Percentiles rank a stretch among this genome's conserved stretches.
Conservation (phyloP, 1,140 invertebrate species). For the Neodiprion fabricii region DNA sequence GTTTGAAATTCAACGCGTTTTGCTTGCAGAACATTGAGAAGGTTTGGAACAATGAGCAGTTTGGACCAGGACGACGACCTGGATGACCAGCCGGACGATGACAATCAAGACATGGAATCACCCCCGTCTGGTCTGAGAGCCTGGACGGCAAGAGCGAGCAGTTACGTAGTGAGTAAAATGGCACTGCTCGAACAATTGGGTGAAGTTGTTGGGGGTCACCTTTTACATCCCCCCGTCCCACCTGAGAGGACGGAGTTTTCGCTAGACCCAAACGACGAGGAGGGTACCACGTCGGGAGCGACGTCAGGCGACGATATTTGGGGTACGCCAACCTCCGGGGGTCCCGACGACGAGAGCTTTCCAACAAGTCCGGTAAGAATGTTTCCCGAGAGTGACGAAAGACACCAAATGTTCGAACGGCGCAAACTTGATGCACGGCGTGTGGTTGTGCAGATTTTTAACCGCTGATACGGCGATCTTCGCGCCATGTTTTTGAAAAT, state of each 20-base stretch:
- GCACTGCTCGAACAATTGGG: conserved; percentile 69
- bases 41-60: conserved; percentile 80
- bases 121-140: conserved; percentile 62
- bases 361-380: conserved; percentile 61
- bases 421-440: too few relatives aligned
- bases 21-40: conserved; percentile 58
- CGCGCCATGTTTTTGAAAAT: too few relatives aligned
- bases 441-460: too few relatives aligned
- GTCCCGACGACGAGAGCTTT: conserved; percentile 76
- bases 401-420: too few relatives aligned
- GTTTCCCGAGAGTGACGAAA: too few relatives aligned
- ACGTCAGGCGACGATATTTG: conserved; percentile 84
- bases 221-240: conserved; percentile 54
- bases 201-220: conserved; percentile 61
- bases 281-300: conserved; percentile 76
- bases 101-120: conserved; percentile 51
- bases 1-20: not conserved
- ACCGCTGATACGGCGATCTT: too few relatives aligned
- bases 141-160: conserved; percentile 80
- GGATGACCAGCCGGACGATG: conserved; percentile 57
- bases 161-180: conserved; percentile 82
- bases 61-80: conserved; percentile 67
- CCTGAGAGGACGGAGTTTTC: conserved; percentile 55
- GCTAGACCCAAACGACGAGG: conserved; percentile 62
- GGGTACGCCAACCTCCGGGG: conserved; percentile 85